These are phyloP conservation scores for Empis stercorea DNA, from an alignment of 2,888 invertebrate species.

Conservation along the genomic window DNA sequence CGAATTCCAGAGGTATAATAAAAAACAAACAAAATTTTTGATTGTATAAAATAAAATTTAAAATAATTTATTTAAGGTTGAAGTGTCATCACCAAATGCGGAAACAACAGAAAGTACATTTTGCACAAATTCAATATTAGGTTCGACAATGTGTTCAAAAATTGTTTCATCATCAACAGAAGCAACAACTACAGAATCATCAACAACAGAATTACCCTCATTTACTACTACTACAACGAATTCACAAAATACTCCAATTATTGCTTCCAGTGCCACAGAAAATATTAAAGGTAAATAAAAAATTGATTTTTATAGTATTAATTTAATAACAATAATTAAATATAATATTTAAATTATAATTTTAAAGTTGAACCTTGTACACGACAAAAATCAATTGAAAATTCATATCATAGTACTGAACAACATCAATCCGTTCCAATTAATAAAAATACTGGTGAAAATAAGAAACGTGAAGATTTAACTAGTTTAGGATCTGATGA, in stretches of 20 bases:
- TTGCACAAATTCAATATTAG: slow-evolving; percentile 35
- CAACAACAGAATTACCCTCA: slow-evolving; percentile 12
- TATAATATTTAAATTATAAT: background rate
- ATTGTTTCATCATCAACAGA: slow-evolving; percentile 10
- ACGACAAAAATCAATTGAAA: slow-evolving; percentile 15
- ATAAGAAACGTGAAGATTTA: slow-evolving; percentile 27
- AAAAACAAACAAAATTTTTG: background rate
- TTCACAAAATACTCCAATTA: slow-evolving; percentile 12
- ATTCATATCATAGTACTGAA: slow-evolving; percentile 12
- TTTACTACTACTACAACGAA: slow-evolving; percentile 12
- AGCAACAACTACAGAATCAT: slow-evolving; percentile 7
- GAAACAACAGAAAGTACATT: slow-evolving; percentile 36
- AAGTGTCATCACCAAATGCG: slow-evolving; percentile 37
- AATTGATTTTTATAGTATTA: slow-evolving; percentile 19
- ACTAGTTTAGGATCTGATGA: slow-evolving; percentile 46
- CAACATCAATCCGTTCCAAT: too few relatives aligned
- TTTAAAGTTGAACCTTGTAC: slow-evolving; percentile 16
- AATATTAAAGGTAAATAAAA: slow-evolving; percentile 8
- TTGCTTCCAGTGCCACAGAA: slow-evolving; percentile 2
- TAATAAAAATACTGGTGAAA: background rate
- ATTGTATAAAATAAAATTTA: slow-evolving; percentile 2
- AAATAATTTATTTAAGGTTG: slow-evolving; percentile 25
- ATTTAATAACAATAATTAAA: slow-evolving; percentile 1
- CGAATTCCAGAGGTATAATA: slow-evolving; percentile 70
- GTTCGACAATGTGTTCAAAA: slow-evolving; percentile 36